Evolutionary conservation across 1,140 invertebrate genomes (phyloP).

Genomic region (Theocolax elegans): DNA sequence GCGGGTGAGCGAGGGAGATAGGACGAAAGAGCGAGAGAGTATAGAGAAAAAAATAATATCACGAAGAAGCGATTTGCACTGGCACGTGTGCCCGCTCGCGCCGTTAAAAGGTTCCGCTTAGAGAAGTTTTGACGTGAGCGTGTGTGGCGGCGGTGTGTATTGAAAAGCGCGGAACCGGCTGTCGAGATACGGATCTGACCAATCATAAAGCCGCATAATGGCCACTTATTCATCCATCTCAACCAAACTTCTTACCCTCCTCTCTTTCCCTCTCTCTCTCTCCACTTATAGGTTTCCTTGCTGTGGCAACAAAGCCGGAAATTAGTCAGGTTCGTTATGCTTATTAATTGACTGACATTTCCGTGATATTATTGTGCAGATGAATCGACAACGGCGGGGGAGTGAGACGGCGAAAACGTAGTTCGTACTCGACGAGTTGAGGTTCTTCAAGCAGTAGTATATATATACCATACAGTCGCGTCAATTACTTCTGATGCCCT

Average conservation of each 20-base stretch:
- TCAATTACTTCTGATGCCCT: constrained; percentile 18
- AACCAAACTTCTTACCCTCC: constrained; percentile 39
- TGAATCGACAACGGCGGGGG: constrained; percentile 54
- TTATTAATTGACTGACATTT: constrained; percentile 70
- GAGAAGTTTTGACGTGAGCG: constrained; percentile 60
- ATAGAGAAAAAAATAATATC: constrained; percentile 41
- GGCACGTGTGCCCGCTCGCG: constrained; percentile 61
- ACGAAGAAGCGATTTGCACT: constrained; percentile 52
- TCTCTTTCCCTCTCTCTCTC: constrained; percentile 18
- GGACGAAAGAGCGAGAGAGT: constrained; percentile 34
- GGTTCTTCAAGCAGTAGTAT: too few species aligned
- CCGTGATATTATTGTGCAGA: constrained; percentile 66
- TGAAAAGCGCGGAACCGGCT: constrained; percentile 60
- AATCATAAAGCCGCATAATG: constrained; percentile 68
- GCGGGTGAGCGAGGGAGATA: background rate
- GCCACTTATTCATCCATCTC: constrained; percentile 62
- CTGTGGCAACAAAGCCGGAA: constrained; percentile 61
- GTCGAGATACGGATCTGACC: constrained; percentile 68
- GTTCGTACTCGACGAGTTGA: background rate
- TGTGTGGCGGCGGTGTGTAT: constrained; percentile 37
- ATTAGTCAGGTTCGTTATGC: constrained; percentile 68
- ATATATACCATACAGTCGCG: too few species aligned
- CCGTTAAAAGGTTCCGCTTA: constrained; percentile 64
- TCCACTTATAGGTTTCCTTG: constrained; percentile 4
- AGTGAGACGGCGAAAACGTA: background rate